Percentiles rank a stretch among this genome's conserved stretches.
Evolutionary conservation across 2,888 invertebrate genomes (phyloP).

Genomic region (Parascotia fuliginaria): DNA sequence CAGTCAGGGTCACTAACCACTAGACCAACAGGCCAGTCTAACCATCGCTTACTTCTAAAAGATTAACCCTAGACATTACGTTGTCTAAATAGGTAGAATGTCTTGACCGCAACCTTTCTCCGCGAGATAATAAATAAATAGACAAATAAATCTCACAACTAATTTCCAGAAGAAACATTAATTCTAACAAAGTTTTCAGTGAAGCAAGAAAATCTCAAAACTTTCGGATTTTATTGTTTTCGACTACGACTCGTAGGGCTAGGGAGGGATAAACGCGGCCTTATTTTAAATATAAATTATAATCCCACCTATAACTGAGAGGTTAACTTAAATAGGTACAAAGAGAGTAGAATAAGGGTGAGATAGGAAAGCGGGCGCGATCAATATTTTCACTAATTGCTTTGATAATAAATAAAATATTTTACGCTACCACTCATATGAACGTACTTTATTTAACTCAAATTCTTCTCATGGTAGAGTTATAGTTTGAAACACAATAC

Average conservation of each 20-base stretch:
- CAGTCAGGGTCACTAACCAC: no score
- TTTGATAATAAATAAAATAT: no score
- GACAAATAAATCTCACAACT: slow-evolving; percentile 5
- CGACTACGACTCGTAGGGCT: no score
- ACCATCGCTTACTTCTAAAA: not conserved
- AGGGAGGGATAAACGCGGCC: not conserved
- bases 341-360: no score
- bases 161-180: slow-evolving; percentile 1
- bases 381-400: no score
- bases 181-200: not conserved
- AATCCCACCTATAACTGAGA: not conserved
- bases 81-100: not conserved
- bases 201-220: not conserved
- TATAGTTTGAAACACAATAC: no score
- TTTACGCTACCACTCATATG: no score
- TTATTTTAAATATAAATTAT: not conserved
- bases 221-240: not conserved
- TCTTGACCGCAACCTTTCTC: not conserved
- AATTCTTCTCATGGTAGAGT: no score
- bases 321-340: no score
- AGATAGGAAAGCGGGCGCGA: no score
- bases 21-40: no score
- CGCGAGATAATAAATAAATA: not conserved
- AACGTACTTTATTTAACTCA: no score
- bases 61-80: not conserved